These are phyloP conservation scores for Pipistrellus pipistrellus DNA, from an alignment of 2,797 vertebrate genomes.

Conservation along the genomic window DNA sequence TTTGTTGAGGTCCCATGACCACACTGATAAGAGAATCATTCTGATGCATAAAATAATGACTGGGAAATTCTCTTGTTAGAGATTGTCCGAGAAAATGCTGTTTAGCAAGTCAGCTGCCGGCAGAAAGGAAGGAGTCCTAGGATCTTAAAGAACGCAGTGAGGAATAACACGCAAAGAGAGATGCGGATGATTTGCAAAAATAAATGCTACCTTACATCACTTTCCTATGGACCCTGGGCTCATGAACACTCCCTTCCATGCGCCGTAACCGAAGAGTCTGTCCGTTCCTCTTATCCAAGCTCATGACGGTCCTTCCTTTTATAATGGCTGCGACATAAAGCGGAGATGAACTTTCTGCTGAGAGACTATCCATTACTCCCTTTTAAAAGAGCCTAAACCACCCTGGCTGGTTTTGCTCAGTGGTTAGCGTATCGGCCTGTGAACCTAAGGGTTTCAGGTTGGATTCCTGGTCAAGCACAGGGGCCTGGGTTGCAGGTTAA, in stretches of 20 bases:
- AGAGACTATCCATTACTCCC: not conserved
- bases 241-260: not conserved
- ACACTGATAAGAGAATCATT: not conserved
- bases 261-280: not conserved
- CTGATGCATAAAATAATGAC: not conserved
- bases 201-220: not conserved
- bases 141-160: not conserved
- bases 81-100: not conserved
- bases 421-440: too few relatives aligned
- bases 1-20: not conserved
- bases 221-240: not conserved
- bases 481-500: too few relatives aligned
- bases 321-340: not conserved
- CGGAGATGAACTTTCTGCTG: not conserved
- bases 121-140: not conserved
- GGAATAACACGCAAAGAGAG: not conserved
- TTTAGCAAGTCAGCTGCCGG: not conserved
- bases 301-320: not conserved
- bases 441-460: too few relatives aligned
- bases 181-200: not conserved
- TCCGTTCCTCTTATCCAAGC: not conserved
- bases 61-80: not conserved
- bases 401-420: too few relatives aligned
- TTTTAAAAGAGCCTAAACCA: not conserved
- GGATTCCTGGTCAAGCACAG: too few relatives aligned